Percentiles rank a stretch among this genome's conserved stretches.
Evolutionary conservation across 1,140 invertebrate genomes (phyloP).

Genomic region (Drosophila navojoa): DNA sequence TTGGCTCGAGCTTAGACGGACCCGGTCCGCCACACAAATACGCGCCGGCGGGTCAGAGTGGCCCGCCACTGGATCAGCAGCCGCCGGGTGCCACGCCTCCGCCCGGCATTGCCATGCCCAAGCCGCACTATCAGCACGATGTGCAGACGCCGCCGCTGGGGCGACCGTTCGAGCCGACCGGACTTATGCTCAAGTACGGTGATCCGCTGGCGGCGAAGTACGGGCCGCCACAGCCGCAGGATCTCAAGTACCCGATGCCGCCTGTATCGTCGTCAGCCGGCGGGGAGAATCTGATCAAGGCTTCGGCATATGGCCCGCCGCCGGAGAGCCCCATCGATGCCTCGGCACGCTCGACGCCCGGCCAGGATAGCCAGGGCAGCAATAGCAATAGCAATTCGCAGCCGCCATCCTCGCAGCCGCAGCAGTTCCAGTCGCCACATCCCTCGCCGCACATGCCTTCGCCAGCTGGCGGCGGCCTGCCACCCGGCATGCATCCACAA

Average conservation of each 20-base stretch:
- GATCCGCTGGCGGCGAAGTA: conserved; percentile 76
- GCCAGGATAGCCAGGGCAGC: conserved; percentile 83
- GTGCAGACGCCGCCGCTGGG: conserved; percentile 76
- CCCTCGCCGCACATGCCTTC: conserved; percentile 81
- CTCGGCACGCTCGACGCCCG: conserved; percentile 78
- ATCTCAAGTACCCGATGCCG: conserved; percentile 81
- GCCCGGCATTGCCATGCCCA: conserved; percentile 79
- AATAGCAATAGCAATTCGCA: conserved; percentile 83
- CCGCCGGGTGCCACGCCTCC: conserved; percentile 72
- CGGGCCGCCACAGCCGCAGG: conserved; percentile 71
- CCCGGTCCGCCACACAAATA: conserved; percentile 57
- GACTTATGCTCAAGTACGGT: conserved; percentile 82
- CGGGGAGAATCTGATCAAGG: conserved; percentile 82
- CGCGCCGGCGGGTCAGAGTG: conserved; percentile 44
- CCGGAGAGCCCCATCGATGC: conserved; percentile 81
- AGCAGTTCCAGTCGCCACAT: conserved; percentile 81
- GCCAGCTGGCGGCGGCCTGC: conserved; percentile 67
- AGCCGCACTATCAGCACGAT: conserved; percentile 80
- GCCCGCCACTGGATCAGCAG: conserved; percentile 52
- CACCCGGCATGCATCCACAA: conserved; percentile 85
- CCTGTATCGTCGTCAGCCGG: conserved; percentile 57
- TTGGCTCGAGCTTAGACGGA: conserved; percentile 44
- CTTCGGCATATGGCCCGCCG: conserved; percentile 73
- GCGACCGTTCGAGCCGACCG: conserved; percentile 74
- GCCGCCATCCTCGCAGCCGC: conserved; percentile 72